Conservation (phyloP, 1,140 invertebrate species). For the Phortica variegata region DNA sequence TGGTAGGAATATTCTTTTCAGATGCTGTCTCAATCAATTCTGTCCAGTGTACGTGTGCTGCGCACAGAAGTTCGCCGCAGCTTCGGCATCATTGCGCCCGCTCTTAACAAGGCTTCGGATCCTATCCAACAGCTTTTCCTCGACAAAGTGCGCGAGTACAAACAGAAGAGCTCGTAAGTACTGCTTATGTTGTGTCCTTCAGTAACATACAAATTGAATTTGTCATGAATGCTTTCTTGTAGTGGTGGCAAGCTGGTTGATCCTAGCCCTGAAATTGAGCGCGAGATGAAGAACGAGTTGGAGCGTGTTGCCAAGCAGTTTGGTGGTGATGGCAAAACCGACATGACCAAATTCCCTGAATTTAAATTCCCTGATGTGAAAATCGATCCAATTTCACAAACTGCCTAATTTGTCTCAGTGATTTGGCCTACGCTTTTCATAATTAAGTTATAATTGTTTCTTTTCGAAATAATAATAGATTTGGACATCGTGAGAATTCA, state of each 20-base stretch:
- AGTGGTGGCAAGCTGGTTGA: conserved; percentile 83
- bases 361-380: conserved; percentile 76
- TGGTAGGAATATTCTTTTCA: conserved; percentile 15
- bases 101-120: conserved; percentile 73
- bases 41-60: conserved; percentile 40
- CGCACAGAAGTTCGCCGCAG: conserved; percentile 60
- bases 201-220: background rate
- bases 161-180: conserved; percentile 55
- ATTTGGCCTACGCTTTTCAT: conserved; percentile 8
- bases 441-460: conserved; percentile 37
- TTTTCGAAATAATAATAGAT: too few relatives aligned
- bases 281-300: conserved; percentile 73
- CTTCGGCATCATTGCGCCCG: conserved; percentile 68
- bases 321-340: conserved; percentile 71
- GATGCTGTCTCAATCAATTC: conserved; percentile 53
- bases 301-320: conserved; percentile 77
- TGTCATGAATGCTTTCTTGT: background rate
- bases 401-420: conserved; percentile 14
- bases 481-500: too few relatives aligned
- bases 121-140: conserved; percentile 93
- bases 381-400: conserved; percentile 62
- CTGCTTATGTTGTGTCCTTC: background rate
- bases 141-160: conserved; percentile 90
- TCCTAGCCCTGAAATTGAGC: conserved; percentile 72
- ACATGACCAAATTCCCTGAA: conserved; percentile 86